A percentile compares a stretch with the other conserved stretches of the same genome.
Conservation (phyloP, 2,888 invertebrate species). For the Cyclophora albipunctata region DNA sequence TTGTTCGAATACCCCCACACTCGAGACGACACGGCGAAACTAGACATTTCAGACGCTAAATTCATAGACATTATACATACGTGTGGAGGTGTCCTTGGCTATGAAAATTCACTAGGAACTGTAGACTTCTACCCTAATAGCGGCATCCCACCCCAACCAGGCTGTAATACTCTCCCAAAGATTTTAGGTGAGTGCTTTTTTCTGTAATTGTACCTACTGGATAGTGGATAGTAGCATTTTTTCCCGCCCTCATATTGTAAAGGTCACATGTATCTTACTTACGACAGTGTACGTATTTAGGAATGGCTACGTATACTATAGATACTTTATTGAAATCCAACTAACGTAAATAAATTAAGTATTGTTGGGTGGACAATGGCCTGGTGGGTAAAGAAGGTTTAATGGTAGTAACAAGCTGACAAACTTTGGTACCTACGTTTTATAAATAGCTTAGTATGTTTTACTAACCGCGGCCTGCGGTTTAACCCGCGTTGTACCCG, state of each 20-base stretch:
- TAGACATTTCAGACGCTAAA: constrained; percentile 76
- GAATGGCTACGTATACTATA: neutral
- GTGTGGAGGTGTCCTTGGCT: constrained; percentile 80
- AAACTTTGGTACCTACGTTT: too few relatives aligned
- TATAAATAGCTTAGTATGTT: too few relatives aligned
- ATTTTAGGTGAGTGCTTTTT: constrained; percentile 30
- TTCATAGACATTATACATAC: constrained; percentile 81
- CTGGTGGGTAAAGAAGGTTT: too few relatives aligned
- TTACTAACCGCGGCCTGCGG: too few relatives aligned
- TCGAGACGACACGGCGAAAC: constrained; percentile 67
- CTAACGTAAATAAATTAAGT: too few relatives aligned
- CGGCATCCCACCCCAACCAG: constrained; percentile 78
- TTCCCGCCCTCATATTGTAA: neutral
- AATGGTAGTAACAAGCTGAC: too few relatives aligned
- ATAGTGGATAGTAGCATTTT: too few relatives aligned
- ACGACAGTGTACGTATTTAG: neutral
- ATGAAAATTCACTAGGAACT: constrained; percentile 76
- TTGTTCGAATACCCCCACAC: constrained; percentile 74
- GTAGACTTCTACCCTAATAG: constrained; percentile 83
- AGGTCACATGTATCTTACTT: neutral
- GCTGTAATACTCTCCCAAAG: constrained; percentile 69
- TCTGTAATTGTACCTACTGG: too few relatives aligned
- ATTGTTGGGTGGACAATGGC: too few relatives aligned
- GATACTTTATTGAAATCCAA: too few relatives aligned
- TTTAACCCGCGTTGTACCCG: too few relatives aligned